These are phyloP conservation scores for Aphidoletes aphidimyza DNA, from an alignment of 2,888 invertebrate species.

Conservation along the genomic window DNA sequence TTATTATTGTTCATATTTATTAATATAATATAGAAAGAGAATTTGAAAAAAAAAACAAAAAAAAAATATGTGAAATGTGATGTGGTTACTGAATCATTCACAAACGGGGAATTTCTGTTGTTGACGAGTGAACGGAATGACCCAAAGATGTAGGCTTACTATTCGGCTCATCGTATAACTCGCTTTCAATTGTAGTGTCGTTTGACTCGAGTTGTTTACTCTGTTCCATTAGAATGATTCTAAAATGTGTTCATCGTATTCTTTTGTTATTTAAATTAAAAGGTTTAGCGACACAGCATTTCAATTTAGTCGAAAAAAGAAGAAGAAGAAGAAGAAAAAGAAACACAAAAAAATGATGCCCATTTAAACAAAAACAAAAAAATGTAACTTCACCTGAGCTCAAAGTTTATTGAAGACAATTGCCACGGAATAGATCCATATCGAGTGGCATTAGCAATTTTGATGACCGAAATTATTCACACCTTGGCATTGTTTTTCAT, in stretches of 20 bases:
- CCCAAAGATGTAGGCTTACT: too few relatives aligned
- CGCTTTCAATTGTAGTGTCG: not conserved
- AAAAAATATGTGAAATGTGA: not conserved
- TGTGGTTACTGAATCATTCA: too few relatives aligned
- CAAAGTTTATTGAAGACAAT: not conserved
- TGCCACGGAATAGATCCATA: not conserved
- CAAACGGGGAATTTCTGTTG: too few relatives aligned
- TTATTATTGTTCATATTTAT: not conserved
- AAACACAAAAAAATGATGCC: not conserved
- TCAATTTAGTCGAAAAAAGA: too few relatives aligned
- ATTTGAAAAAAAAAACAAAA: not conserved
- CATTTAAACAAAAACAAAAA: not conserved
- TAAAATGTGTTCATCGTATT: not conserved
- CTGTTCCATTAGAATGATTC: not conserved
- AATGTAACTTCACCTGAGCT: not conserved
- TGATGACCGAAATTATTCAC: not conserved
- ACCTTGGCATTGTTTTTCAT: constrained; percentile 1
- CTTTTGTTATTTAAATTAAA: not conserved
- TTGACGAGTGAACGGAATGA: too few relatives aligned
- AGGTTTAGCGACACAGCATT: not conserved
- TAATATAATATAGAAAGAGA: too few relatives aligned
- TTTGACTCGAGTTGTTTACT: constrained; percentile 26
- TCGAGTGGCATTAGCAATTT: not conserved
- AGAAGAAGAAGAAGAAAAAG: too few relatives aligned
- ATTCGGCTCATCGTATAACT: not conserved